Evolutionary conservation across 92 coral and sea anemone genomes (phyloP).

Genomic region (Epizoanthus ramosus): DNA sequence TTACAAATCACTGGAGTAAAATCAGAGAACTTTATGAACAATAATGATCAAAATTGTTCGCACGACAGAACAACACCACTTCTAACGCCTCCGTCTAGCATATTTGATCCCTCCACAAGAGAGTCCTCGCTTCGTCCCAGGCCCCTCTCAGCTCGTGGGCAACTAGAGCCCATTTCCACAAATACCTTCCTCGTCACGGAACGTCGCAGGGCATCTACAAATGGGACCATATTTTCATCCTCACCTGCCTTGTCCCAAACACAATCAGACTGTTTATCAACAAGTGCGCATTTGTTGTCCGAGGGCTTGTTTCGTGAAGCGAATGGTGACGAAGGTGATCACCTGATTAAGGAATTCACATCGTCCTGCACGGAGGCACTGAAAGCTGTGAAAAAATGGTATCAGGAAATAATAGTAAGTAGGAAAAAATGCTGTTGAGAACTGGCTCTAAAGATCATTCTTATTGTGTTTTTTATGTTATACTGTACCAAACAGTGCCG

Average conservation of each 20-base stretch:
- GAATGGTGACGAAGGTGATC: neutral
- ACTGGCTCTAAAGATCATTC: neutral
- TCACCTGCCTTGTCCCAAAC: neutral
- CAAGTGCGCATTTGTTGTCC: neutral
- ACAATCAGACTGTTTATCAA: neutral
- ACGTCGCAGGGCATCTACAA: slow-evolving; percentile 24
- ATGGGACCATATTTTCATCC: neutral
- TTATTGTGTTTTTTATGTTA: neutral
- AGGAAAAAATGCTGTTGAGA: neutral
- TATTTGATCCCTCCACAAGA: slow-evolving; percentile 2
- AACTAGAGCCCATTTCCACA: slow-evolving; percentile 27
- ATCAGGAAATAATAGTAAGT: slow-evolving; percentile 28
- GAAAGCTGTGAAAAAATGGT: neutral
- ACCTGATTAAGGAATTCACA: slow-evolving; percentile 11
- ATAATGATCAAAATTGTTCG: neutral
- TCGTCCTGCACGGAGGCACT: slow-evolving; percentile 24
- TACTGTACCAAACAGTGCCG: no score
- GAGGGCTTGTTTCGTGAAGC: neutral
- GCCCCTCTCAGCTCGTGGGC: slow-evolving; percentile 22
- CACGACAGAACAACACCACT: slow-evolving; percentile 26
- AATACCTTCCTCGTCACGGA: neutral
- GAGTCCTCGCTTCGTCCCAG: neutral
- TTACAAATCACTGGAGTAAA: neutral
- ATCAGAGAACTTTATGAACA: slow-evolving; percentile 9
- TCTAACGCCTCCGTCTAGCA: slow-evolving; percentile 8